Evolutionary conservation across 2,888 invertebrate species (phyloP).

Genomic region (Morpho achilles): DNA sequence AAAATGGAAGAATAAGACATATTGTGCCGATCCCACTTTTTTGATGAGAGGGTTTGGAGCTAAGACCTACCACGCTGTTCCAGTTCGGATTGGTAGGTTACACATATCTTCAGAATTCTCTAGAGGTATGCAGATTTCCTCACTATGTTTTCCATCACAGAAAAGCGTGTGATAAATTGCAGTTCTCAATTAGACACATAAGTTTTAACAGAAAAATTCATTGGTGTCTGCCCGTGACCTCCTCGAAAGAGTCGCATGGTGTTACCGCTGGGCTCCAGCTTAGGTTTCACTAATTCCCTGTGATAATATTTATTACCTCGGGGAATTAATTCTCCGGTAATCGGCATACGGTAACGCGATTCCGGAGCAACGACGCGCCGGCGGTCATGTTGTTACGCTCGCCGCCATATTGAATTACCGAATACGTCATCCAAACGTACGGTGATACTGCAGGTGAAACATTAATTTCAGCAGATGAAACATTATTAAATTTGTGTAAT

Average conservation of each 20-base stretch:
- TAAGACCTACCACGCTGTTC: too few relatives aligned
- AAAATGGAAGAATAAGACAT: neutral
- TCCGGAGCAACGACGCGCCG: slow-evolving; percentile 31
- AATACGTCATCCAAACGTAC: slow-evolving; percentile 27
- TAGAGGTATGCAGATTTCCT: too few relatives aligned
- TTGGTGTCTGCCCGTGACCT: too few relatives aligned
- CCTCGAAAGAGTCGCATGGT: too few relatives aligned
- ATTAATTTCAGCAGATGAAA: slow-evolving; percentile 25
- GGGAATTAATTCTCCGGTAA: slow-evolving; percentile 33
- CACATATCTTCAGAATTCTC: too few relatives aligned
- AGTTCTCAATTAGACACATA: too few relatives aligned
- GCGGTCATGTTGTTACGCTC: slow-evolving; percentile 29
- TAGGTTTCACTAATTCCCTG: neutral
- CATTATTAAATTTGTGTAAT: too few relatives aligned
- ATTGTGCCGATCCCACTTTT: neutral
- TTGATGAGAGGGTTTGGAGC: too few relatives aligned
- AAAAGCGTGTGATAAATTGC: too few relatives aligned
- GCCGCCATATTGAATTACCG: slow-evolving; percentile 34
- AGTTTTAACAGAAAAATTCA: too few relatives aligned
- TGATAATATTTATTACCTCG: slow-evolving; percentile 19
- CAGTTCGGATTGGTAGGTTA: too few relatives aligned
- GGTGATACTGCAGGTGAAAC: slow-evolving; percentile 32
- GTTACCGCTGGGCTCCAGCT: neutral
- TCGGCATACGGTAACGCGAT: slow-evolving; percentile 32
- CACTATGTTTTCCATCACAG: too few relatives aligned